These are phyloP conservation scores for Ciconia stormi DNA, from an alignment of 2,113 vertebrate genomes.

Conservation along the genomic window DNA sequence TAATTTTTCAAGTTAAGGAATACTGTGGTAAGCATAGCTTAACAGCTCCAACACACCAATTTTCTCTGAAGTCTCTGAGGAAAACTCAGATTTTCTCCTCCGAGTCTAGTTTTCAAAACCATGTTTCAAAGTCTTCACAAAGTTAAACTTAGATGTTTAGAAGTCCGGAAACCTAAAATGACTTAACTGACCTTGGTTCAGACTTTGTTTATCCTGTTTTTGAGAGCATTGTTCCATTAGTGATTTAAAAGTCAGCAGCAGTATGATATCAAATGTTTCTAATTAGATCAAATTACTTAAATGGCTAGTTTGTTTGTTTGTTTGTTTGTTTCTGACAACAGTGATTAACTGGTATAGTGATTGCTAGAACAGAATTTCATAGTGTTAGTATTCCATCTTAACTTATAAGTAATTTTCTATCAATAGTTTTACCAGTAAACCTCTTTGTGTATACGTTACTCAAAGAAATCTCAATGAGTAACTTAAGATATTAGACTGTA, in stretches of 20 bases:
- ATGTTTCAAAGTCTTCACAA: neutral
- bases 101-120: neutral
- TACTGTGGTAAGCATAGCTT: neutral
- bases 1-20: neutral
- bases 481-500: too few relatives aligned
- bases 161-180: neutral
- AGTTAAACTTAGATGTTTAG: neutral
- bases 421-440: neutral
- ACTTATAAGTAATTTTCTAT: neutral
- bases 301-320: neutral
- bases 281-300: neutral
- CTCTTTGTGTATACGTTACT: neutral
- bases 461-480: too few relatives aligned
- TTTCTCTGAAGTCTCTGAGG: neutral
- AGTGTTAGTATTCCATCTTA: neutral
- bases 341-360: neutral
- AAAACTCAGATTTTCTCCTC: neutral
- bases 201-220: neutral
- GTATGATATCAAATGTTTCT: neutral
- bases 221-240: neutral
- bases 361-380: neutral
- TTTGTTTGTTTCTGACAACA: neutral
- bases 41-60: neutral
- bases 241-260: neutral
- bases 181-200: neutral